A percentile compares a stretch with the other conserved stretches of the same genome.
Conservation (phyloP, 2,797 vertebrate genomes). For the Danio albolineatus region DNA sequence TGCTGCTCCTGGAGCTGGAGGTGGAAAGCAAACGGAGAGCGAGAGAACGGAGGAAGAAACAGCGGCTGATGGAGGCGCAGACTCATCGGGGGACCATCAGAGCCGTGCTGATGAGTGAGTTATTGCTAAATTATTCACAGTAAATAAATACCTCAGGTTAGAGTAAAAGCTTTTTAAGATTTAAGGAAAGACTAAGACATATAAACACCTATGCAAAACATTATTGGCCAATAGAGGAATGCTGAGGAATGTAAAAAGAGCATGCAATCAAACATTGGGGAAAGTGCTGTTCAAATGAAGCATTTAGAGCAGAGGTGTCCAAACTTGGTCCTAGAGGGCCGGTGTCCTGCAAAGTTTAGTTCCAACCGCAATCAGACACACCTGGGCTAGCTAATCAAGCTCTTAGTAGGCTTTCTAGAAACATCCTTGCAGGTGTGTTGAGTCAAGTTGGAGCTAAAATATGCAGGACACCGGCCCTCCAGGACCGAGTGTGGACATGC, state of each 20-base stretch:
- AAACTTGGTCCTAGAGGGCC: too few relatives aligned
- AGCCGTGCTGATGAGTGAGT: constrained; percentile 74
- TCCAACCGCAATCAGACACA: too few relatives aligned
- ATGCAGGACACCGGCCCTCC: too few relatives aligned
- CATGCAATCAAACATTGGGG: constrained; percentile 26
- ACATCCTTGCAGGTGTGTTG: too few relatives aligned
- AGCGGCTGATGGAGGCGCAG: constrained; percentile 79
- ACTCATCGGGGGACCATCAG: constrained; percentile 74
- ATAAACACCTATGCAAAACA: constrained; percentile 32
- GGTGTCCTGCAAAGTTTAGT: too few relatives aligned
- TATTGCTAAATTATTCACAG: background rate
- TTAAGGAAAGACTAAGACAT: constrained; percentile 47
- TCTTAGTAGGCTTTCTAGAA: too few relatives aligned
- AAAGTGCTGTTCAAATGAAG: constrained; percentile 35
- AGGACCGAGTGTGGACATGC: too few relatives aligned
- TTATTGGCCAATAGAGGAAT: constrained; percentile 20
- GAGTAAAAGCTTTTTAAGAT: too few relatives aligned
- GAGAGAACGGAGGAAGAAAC: constrained; percentile 79
- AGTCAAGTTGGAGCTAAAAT: too few relatives aligned
- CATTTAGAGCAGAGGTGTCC: too few relatives aligned
- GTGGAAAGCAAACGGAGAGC: constrained; percentile 72
- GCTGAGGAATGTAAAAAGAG: constrained; percentile 42
- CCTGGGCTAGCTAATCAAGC: too few relatives aligned
- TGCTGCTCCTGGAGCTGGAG: constrained; percentile 66
- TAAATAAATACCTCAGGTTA: too few relatives aligned